Conservation (phyloP, 2,113 vertebrate species). For the Nettapus auritus region DNA sequence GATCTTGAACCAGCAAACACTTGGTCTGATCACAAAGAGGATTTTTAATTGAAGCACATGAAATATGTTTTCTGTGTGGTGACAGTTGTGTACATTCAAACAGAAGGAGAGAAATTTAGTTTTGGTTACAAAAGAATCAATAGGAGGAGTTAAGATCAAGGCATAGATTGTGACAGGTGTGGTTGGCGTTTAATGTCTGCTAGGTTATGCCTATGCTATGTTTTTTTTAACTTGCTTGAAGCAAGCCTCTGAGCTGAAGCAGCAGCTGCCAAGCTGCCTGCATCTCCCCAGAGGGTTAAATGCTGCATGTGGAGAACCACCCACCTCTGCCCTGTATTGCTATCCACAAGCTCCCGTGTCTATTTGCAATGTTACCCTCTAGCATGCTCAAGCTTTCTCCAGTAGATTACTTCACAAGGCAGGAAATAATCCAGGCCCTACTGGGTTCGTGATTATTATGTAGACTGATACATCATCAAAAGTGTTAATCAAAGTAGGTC, state of each 20-base stretch:
- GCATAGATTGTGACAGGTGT: not conserved
- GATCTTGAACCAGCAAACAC: fast-evolving
- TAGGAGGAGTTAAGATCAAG: not conserved
- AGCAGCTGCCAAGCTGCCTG: not conserved
- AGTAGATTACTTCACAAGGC: not conserved
- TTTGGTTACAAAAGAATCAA: not conserved
- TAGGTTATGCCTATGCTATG: fast-evolving
- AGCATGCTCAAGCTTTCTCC: not conserved
- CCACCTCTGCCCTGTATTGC: fast-evolving
- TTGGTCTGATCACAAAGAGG: not conserved
- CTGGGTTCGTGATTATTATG: not conserved
- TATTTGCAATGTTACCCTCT: fast-evolving
- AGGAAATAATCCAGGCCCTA: not conserved
- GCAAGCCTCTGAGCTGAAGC: not conserved
- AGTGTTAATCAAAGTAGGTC: not conserved
- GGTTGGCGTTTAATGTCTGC: not conserved
- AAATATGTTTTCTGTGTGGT: not conserved
- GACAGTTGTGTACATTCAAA: not conserved
- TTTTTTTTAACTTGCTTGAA: not conserved
- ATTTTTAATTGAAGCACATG: not conserved
- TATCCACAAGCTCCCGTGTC: not conserved
- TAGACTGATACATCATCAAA: not conserved
- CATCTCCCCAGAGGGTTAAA: not conserved
- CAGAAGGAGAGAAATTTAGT: not conserved
- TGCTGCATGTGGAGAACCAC: not conserved